Evolutionary conservation across 2,797 vertebrate genomes (phyloP), one percentile per base, ranked within the genome.

Genomic region (Sylvilagus floridanus): DNA sequence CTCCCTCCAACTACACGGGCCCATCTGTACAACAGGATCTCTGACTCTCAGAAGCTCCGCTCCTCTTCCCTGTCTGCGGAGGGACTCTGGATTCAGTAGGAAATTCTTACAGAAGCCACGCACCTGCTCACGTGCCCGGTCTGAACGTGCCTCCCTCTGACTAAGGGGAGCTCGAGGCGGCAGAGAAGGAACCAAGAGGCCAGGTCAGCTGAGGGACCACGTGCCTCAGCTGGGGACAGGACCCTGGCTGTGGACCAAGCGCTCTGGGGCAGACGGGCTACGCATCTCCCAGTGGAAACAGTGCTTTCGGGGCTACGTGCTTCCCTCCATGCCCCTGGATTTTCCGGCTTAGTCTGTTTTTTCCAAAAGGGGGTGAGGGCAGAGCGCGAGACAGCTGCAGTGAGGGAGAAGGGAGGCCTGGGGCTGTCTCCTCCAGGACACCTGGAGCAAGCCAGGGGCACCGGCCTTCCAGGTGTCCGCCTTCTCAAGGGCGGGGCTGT

Each of bases 261-360:
- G 5, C 8, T 84, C 6, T 1, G 69, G 78, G 69, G 35, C 26
- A 66, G 22, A 62, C 32, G 17, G 57, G 63, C n/a, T 35, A 5
- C 17, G n/a, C 37, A 69, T 47, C 90, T 87, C 62, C 68, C 88
- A 91, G 69, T 7, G 32, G 78, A 76, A 75, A 79, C 79, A 52
- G 88, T 73, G 75, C 83, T 73, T 88, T 84, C 1, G 21, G 52
- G 32, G 66, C 57, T 47, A 16, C 47, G 57, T 50, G 50, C 28
- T 54, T 24, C 57, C 65, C 60, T 86, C 19, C 60, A 32, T 30
- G 72, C 66, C 42, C n/a, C 60, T 75, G 60, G 21, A 50, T 63
- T 91, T 86, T 88, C 79, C 71, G 37, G 76, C 69, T 86, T 63
- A 81, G 71, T 66, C 78, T 84, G 68, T 69, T 91, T 92, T 88